These are phyloP conservation scores for Brachirus orientalis DNA, from an alignment of 2,113 vertebrate species.

Conservation along the genomic window DNA sequence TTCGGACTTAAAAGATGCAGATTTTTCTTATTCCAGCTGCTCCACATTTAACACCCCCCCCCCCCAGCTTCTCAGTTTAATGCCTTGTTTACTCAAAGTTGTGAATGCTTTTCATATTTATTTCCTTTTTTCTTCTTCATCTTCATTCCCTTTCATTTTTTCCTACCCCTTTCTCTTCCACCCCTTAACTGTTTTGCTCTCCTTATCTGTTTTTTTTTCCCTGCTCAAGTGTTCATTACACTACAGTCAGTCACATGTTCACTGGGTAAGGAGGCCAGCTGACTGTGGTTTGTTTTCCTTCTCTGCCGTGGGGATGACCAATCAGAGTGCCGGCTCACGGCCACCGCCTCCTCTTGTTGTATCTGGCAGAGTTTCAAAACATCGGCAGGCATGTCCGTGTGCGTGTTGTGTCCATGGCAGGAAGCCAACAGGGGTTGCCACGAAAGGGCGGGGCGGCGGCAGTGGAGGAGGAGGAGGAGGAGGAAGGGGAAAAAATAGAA, in stretches of 20 bases:
- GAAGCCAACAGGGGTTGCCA: slow-evolving; percentile 58
- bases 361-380: slow-evolving; percentile 77
- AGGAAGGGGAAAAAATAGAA: background rate
- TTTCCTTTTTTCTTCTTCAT: slow-evolving; percentile 5
- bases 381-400: slow-evolving; percentile 56
- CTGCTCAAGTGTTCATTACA: slow-evolving; percentile 32
- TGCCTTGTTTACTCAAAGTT: slow-evolving; percentile 7
- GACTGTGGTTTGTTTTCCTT: slow-evolving; percentile 76
- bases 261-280: slow-evolving; percentile 71
- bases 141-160: slow-evolving; percentile 1
- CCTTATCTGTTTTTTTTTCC: background rate
- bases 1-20: slow-evolving; percentile 2
- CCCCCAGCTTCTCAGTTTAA: slow-evolving; percentile 24
- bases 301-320: slow-evolving; percentile 49
- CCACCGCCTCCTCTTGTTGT: slow-evolving; percentile 69
- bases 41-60: slow-evolving; percentile 39
- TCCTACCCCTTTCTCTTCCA: background rate
- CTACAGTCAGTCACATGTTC: slow-evolving; percentile 48
- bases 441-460: slow-evolving; percentile 33
- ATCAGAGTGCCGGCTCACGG: slow-evolving; percentile 44
- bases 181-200: background rate
- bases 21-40: slow-evolving; percentile 29
- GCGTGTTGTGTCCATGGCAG: slow-evolving; percentile 57
- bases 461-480: background rate
- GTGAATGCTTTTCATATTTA: too few species aligned